phyloP scores from a whole-genome alignment of 1,140 invertebrate genomes.

The Triops longicaudatus region DNA sequence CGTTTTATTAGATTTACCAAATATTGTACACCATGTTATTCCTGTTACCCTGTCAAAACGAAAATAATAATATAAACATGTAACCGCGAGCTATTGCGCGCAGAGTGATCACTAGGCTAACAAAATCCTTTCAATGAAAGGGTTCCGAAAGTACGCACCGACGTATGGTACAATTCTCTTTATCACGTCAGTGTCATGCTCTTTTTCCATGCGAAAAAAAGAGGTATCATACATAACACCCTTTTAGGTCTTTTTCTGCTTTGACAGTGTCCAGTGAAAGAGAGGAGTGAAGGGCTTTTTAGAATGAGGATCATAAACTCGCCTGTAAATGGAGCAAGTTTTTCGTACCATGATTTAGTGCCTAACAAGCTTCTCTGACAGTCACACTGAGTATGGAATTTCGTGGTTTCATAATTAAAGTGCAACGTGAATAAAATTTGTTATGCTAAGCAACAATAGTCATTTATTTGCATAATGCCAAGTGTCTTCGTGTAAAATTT shows the following conservation, averaged over 20 bases:
- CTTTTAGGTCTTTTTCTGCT: background rate
- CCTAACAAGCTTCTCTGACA: background rate
- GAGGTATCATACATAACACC: background rate
- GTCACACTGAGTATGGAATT: background rate
- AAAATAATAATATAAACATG: background rate
- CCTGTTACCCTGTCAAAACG: background rate
- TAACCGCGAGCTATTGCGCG: background rate
- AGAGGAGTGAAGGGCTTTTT: background rate
- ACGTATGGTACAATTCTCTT: background rate
- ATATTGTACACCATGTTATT: background rate
- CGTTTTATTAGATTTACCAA: background rate
- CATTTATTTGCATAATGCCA: background rate
- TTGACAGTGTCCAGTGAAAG: conserved; percentile 2
- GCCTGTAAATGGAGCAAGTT: conserved; percentile 6
- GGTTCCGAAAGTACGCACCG: background rate
- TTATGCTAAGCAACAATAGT: background rate
- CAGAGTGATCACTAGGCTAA: background rate
- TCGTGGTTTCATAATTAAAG: background rate
- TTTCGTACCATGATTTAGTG: background rate
- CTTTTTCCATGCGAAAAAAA: background rate
- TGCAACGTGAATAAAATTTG: background rate
- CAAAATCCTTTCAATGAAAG: background rate
- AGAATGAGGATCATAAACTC: background rate
- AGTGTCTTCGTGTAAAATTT: background rate
- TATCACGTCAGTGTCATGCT: background rate